These are phyloP conservation scores for Maccullochella peelii DNA, from an alignment of 2,113 vertebrate species.

Conservation along the genomic window DNA sequence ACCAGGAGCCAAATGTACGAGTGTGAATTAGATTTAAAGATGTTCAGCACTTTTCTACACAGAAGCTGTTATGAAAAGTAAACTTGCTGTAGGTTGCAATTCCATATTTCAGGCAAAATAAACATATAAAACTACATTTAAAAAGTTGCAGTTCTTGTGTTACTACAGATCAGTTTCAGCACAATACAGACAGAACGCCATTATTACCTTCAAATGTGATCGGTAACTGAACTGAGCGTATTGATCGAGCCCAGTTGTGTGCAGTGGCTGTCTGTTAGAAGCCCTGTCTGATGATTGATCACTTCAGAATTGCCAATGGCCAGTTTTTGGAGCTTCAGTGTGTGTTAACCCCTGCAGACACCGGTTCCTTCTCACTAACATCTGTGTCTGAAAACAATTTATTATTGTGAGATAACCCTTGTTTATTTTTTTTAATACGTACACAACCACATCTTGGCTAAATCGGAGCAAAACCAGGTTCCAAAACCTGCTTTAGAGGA, in stretches of 20 bases:
- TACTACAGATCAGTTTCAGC: not conserved
- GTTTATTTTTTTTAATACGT: too few species aligned
- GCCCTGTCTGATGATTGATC: not conserved
- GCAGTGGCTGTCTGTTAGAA: not conserved
- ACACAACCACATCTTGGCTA: not conserved
- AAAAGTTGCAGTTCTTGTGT: not conserved
- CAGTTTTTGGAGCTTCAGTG: not conserved
- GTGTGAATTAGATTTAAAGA: not conserved
- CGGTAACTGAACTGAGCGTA: not conserved
- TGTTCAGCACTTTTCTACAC: not conserved
- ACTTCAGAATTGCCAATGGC: not conserved
- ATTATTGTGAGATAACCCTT: too few species aligned
- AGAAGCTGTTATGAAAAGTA: not conserved
- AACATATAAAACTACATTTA: not conserved
- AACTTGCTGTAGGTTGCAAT: not conserved
- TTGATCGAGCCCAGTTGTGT: not conserved
- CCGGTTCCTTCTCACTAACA: not conserved
- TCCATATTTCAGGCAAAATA: not conserved
- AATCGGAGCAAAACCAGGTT: too few species aligned
- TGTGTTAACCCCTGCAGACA: not conserved
- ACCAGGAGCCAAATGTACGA: not conserved
- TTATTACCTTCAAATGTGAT: not conserved
- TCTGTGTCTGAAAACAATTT: too few species aligned
- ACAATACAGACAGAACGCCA: not conserved
- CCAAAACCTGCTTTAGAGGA: not conserved